These are phyloP conservation scores for Crocodylus rhombifer DNA, from an alignment of 2,797 vertebrate species.

Conservation along the genomic window DNA sequence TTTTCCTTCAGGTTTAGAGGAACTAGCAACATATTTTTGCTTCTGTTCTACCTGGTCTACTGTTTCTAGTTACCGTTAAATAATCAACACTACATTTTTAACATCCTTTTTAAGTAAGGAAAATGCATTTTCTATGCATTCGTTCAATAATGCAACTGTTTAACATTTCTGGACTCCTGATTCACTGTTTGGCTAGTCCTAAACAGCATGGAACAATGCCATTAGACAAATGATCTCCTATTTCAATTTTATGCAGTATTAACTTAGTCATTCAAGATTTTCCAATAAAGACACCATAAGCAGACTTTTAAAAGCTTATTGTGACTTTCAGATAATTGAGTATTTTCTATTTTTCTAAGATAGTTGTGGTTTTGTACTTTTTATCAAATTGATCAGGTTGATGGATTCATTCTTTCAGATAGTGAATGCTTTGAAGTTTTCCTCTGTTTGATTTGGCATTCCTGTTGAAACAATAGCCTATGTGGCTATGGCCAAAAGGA, in stretches of 20 bases:
- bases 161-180: not conserved
- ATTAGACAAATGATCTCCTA: constrained; percentile 6
- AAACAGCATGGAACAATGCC: not conserved
- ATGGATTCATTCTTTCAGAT: constrained; percentile 30
- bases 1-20: not conserved
- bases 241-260: constrained; percentile 23
- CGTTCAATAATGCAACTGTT: not conserved
- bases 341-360: constrained; percentile 5
- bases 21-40: not conserved
- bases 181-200: not conserved
- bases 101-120: not conserved
- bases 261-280: constrained; percentile 11
- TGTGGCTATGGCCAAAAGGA: constrained; percentile 56
- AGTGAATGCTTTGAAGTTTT: not conserved
- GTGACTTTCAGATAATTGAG: constrained; percentile 6
- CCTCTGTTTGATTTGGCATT: constrained; percentile 47
- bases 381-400: constrained; percentile 30
- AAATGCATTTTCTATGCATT: not conserved
- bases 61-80: not conserved
- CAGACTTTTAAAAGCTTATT: constrained; percentile 1
- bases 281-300: not conserved
- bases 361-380: constrained; percentile 19
- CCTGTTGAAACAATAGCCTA: constrained; percentile 41
- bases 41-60: not conserved
- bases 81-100: not conserved